Evolutionary conservation across 1,140 invertebrate species (phyloP).

Genomic region (Lepidurus apus): DNA sequence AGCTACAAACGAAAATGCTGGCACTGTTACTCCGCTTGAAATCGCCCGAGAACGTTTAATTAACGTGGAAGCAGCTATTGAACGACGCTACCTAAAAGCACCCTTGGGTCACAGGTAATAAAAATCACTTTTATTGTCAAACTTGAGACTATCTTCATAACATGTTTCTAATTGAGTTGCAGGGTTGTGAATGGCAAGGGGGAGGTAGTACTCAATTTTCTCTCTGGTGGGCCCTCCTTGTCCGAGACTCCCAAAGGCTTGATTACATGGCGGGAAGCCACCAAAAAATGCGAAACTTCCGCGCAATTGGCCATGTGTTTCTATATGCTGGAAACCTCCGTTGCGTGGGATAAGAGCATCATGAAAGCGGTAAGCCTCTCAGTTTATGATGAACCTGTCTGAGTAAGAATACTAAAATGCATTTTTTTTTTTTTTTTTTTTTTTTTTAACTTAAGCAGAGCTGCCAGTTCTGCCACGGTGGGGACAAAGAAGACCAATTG

Average conservation of each 20-base stretch:
- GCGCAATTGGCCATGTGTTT: slow-evolving; percentile 86
- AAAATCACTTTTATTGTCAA: slow-evolving; percentile 35
- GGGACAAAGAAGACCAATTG: slow-evolving; percentile 92
- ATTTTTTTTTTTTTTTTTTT: slow-evolving; percentile 6
- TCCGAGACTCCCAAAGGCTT: slow-evolving; percentile 44
- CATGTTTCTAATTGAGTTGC: neutral
- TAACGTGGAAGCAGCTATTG: slow-evolving; percentile 80
- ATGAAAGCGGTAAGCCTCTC: slow-evolving; percentile 87
- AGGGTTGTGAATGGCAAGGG: slow-evolving; percentile 27
- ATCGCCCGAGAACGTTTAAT: slow-evolving; percentile 70
- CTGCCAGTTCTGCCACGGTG: slow-evolving; percentile 92
- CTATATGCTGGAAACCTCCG: slow-evolving; percentile 80
- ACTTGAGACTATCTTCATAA: neutral
- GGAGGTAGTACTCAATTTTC: slow-evolving; percentile 31
- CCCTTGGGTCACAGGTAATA: slow-evolving; percentile 70
- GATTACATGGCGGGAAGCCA: slow-evolving; percentile 80
- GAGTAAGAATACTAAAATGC: neutral
- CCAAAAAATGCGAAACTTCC: slow-evolving; percentile 71
- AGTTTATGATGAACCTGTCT: slow-evolving; percentile 11
- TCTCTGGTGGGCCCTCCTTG: slow-evolving; percentile 28
- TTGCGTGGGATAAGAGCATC: slow-evolving; percentile 97
- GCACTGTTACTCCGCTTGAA: slow-evolving; percentile 55
- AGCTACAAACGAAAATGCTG: slow-evolving; percentile 45
- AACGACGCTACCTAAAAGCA: slow-evolving; percentile 86
- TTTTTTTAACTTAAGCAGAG: slow-evolving; percentile 61